Percentiles rank a stretch among this genome's conserved stretches.
These are phyloP conservation scores for Oplegnathus fasciatus DNA, from an alignment of 2,113 vertebrate genomes.

Conservation along the genomic window DNA sequence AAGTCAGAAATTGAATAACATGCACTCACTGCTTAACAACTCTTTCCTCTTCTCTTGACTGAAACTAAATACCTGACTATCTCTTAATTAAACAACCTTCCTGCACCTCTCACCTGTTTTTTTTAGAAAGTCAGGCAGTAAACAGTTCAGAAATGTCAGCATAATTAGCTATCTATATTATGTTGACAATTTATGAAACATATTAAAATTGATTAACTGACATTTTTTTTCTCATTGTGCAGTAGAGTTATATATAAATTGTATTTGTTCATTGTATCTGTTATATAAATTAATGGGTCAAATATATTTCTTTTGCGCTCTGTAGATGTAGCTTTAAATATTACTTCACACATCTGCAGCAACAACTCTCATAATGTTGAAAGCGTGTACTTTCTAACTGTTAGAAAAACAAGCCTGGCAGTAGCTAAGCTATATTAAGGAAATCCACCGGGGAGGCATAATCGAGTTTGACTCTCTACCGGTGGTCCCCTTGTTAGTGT, in stretches of 20 bases:
- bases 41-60: constrained; percentile 6
- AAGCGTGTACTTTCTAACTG: constrained; percentile 41
- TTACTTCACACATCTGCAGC: constrained; percentile 23
- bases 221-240: neutral
- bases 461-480: constrained; percentile 80
- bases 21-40: constrained; percentile 17
- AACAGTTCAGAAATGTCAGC: constrained; percentile 19
- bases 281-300: neutral
- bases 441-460: constrained; percentile 77
- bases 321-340: neutral
- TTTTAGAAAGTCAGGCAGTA: neutral
- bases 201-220: neutral
- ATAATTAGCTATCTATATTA: constrained; percentile 29
- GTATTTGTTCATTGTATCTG: neutral
- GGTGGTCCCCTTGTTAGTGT: constrained; percentile 84
- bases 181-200: neutral
- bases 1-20: neutral
- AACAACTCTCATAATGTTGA: constrained; percentile 26
- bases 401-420: constrained; percentile 69
- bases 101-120: constrained; percentile 3
- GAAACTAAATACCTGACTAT: constrained; percentile 35
- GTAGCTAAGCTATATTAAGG: constrained; percentile 75
- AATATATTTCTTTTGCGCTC: neutral
- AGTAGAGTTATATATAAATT: neutral
- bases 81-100: constrained; percentile 57